These are phyloP conservation scores for Parasteatoda tepidariorum DNA, from an alignment of 1,140 invertebrate genomes.

Conservation along the genomic window DNA sequence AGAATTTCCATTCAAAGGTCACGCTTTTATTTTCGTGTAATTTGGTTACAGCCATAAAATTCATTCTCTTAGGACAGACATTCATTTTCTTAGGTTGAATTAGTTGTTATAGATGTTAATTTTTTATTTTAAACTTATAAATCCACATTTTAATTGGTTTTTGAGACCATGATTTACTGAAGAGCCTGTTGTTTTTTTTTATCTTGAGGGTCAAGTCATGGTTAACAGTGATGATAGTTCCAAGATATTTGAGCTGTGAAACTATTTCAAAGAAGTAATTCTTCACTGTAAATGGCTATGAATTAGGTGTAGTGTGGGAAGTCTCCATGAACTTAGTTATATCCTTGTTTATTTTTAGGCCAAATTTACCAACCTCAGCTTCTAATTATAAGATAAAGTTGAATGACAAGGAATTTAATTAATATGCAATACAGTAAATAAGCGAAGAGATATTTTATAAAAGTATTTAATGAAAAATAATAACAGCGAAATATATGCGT, in stretches of 20 bases:
- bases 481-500: no score
- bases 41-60: no score
- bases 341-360: background rate
- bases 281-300: background rate
- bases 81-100: background rate
- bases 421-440: no score
- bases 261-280: background rate
- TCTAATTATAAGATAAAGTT: no score
- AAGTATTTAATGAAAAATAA: no score
- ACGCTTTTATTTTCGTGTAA: no score
- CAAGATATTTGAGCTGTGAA: background rate
- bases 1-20: no score
- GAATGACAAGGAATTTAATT: no score
- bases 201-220: background rate
- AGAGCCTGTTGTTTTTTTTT: background rate
- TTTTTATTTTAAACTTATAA: background rate
- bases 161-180: background rate
- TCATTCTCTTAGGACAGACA: no score
- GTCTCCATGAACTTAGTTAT: background rate
- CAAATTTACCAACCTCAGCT: background rate
- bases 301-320: background rate
- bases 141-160: background rate
- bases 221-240: background rate
- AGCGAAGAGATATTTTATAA: no score
- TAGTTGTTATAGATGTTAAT: background rate